Evolutionary conservation across 2,113 vertebrate species (phyloP), one percentile per base, ranked within the genome.

Genomic region (Chamaetylas fuelleborni): DNA sequence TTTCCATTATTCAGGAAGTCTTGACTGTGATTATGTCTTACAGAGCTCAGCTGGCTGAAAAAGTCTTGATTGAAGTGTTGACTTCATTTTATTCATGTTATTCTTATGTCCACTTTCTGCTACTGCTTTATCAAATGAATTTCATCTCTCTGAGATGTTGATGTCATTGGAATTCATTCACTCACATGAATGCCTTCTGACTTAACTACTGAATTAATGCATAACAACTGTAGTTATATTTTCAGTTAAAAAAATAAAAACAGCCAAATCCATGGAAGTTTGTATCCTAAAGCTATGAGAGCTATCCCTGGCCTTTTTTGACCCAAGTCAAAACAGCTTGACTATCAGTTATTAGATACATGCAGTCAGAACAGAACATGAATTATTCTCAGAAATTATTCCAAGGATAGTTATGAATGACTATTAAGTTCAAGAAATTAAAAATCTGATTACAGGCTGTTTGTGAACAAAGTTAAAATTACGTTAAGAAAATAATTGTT

Each of bases 321-420:
- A 73, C 28, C 62, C 20, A 79, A 28, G 86, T 71, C 29, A 86
- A 81, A 92, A 47, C 48, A 93, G 25, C 24, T 86, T 84, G 51
- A 36, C 31, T 88, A 28, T 64, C 80, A 64, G 19, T 78, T 84
- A 23, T 74, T 60, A 40, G 62, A 81, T 70, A 23, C 2, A 28
- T 0, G 2, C 26, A 71, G 33, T 71, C 45, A 43, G 42, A 60
- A 34, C 4, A 73, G 18, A 26, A 16, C 28, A 38, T 77, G 31
- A 88, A 58, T 90, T 64, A 74, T 93, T 93, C 56, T 71, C 47
- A 71, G 31, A 81, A 95, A 86, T 88, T 83, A 88, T 86, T 88
- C 47, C 69, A 81, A 24, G 22, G 88, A 71, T 36, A 78, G 38
- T 54, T 91, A 48, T 20, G 24, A 56, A 33, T 74, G 78, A 33